phyloP scores from a whole-genome alignment of 1,140 invertebrate genomes.

The Lordiphosa clarofinis region DNA sequence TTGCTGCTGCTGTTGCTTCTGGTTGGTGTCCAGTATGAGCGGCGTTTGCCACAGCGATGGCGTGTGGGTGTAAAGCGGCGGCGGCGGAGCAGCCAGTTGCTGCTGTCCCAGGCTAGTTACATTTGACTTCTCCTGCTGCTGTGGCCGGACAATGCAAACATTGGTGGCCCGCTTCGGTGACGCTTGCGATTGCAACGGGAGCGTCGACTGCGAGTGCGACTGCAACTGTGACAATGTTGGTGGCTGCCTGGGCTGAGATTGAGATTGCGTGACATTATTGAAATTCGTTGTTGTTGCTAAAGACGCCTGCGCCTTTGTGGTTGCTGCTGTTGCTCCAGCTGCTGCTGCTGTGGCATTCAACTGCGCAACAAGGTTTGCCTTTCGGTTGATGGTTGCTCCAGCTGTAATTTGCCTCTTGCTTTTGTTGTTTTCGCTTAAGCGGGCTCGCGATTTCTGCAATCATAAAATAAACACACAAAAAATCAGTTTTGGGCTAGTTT shows the following conservation, averaged over 20 bases:
- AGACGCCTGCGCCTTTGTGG: conserved; percentile 66
- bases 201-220: conserved; percentile 34
- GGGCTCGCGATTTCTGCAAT: conserved; percentile 71
- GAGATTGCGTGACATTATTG: conserved; percentile 74
- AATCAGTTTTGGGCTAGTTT: conserved; percentile 2
- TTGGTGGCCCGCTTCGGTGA: conserved; percentile 62
- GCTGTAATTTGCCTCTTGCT: conserved; percentile 35
- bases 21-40: conserved; percentile 61
- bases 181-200: conserved; percentile 52
- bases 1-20: conserved; percentile 41
- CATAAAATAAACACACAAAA: conserved; percentile 14
- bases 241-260: conserved; percentile 40
- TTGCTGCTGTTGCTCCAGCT: conserved; percentile 23
- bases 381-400: conserved; percentile 30
- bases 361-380: conserved; percentile 38
- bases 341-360: conserved; percentile 45
- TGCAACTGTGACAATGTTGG: conserved; percentile 40
- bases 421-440: conserved; percentile 56
- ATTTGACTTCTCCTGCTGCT: conserved; percentile 45
- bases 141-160: conserved; percentile 70
- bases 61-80: conserved; percentile 62
- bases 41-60: conserved; percentile 76
- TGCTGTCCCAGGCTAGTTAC: conserved; percentile 27
- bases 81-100: conserved; percentile 33
- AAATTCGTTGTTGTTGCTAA: conserved; percentile 64